A percentile compares a stretch with the other conserved stretches of the same genome.
These are phyloP conservation scores for Drosophila ananassae DNA, from an alignment of 1,140 invertebrate species.

Conservation along the genomic window DNA sequence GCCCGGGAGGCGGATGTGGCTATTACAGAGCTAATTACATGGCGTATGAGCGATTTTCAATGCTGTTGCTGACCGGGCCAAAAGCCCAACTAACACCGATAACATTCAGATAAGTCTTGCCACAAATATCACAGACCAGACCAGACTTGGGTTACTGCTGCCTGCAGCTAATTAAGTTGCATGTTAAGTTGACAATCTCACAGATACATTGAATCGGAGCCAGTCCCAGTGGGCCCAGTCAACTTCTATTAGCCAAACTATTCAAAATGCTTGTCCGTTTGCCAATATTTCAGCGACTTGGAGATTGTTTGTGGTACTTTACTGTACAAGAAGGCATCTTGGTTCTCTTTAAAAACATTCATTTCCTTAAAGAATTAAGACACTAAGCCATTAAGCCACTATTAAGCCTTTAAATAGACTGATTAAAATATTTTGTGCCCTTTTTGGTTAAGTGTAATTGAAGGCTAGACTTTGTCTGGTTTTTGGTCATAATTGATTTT, in stretches of 20 bases:
- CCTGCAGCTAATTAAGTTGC: slow-evolving; percentile 65
- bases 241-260: slow-evolving; percentile 63
- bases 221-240: slow-evolving; percentile 52
- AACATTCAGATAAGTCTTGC: slow-evolving; percentile 41
- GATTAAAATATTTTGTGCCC: slow-evolving; percentile 15
- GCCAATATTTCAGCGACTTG: slow-evolving; percentile 27
- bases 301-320: slow-evolving; percentile 23
- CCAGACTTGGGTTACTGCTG: slow-evolving; percentile 10
- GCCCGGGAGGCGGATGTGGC: slow-evolving; percentile 39
- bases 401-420: slow-evolving; percentile 12
- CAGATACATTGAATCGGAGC: slow-evolving; percentile 22
- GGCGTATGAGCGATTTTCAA: slow-evolving; percentile 56
- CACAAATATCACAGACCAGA: slow-evolving; percentile 6
- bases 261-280: slow-evolving; percentile 52
- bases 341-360: slow-evolving; percentile 3
- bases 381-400: not conserved
- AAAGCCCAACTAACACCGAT: slow-evolving; percentile 28
- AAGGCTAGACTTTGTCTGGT: not conserved
- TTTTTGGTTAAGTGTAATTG: slow-evolving; percentile 15
- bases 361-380: slow-evolving; percentile 18
- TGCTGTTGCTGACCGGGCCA: slow-evolving; percentile 27
- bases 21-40: slow-evolving; percentile 55
- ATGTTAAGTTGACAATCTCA: slow-evolving; percentile 49
- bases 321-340: not conserved
- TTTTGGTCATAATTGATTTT: not conserved